Evolutionary conservation across 1,140 invertebrate species (phyloP).

Genomic region (Solenopsis fugax): DNA sequence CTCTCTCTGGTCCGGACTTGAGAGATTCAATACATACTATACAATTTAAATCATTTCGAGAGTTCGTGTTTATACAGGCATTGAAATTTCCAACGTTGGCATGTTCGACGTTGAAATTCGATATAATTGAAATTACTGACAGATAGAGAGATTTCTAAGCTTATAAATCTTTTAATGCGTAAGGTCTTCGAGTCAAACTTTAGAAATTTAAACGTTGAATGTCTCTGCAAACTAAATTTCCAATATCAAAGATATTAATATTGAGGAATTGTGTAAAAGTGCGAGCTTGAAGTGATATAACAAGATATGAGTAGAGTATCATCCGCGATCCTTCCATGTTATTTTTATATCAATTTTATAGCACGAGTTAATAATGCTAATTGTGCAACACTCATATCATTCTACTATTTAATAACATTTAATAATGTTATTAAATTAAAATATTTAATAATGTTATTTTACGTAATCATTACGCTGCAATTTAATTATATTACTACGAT

Average conservation of each 20-base stretch:
- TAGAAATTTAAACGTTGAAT: slow-evolving; percentile 1
- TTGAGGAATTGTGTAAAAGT: background rate
- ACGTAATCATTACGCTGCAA: background rate
- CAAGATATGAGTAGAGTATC: background rate
- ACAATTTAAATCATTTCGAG: background rate
- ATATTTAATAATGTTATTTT: background rate
- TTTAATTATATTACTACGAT: background rate
- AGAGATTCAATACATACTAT: background rate
- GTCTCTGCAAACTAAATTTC: background rate
- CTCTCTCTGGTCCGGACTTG: too few relatives aligned
- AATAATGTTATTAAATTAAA: background rate
- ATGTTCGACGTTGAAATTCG: background rate
- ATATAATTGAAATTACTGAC: background rate
- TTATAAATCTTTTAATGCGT: background rate
- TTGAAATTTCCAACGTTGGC: background rate
- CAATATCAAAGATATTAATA: background rate
- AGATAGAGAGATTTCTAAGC: background rate
- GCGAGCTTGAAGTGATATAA: background rate
- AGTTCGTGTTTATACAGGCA: background rate
- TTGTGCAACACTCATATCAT: background rate
- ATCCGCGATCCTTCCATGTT: background rate
- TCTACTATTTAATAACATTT: background rate
- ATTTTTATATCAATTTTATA: background rate
- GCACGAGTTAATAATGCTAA: background rate
- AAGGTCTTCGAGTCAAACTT: background rate